Percentiles rank a stretch among this genome's conserved stretches.
Conservation (phyloP, 2,113 vertebrate genomes). For the Himantopus leucocephalus region DNA sequence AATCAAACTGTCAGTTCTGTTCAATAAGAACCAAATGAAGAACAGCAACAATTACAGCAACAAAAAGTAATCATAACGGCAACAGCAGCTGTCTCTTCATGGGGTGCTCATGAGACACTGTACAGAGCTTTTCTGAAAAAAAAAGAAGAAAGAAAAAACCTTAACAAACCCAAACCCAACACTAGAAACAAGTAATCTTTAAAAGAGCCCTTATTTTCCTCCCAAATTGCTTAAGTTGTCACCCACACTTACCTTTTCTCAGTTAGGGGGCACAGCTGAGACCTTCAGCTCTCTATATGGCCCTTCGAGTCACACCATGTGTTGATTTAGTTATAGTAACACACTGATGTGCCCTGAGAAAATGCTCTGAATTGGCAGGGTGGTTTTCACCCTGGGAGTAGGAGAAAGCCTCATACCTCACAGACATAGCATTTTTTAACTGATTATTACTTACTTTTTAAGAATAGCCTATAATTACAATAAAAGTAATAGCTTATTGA, state of each 20-base stretch:
- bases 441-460: neutral
- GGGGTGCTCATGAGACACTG: neutral
- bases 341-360: accelerated
- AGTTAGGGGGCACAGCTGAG: neutral
- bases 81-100: neutral
- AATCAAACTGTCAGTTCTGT: neutral
- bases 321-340: neutral
- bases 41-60: neutral
- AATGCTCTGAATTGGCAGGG: neutral
- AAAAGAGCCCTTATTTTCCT: neutral
- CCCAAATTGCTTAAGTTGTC: neutral
- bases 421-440: neutral
- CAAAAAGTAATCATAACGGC: neutral
- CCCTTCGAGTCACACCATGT: neutral
- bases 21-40: neutral
- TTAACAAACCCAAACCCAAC: neutral
- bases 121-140: neutral
- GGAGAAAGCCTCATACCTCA: neutral
- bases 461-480: neutral
- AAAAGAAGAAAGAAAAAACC: neutral
- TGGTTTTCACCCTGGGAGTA: neutral
- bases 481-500: neutral
- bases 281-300: neutral
- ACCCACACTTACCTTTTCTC: neutral
- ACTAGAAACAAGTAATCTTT: neutral